Percentiles rank a stretch among this genome's conserved stretches.
Conservation (phyloP, 2,888 invertebrate genomes). For the Glyphotaelius pellucidus region DNA sequence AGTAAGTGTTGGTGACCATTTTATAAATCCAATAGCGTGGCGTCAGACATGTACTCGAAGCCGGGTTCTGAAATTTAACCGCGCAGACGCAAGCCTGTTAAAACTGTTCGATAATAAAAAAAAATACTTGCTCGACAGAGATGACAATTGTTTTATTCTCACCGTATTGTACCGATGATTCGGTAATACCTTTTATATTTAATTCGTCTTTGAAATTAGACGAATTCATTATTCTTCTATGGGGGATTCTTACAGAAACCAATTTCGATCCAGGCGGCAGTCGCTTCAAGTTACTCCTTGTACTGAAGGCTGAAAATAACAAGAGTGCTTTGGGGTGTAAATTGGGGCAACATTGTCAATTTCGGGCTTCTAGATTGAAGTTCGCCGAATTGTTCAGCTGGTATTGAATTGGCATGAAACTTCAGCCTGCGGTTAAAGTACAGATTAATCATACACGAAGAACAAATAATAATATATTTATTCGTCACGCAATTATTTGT, state of each 20-base stretch:
- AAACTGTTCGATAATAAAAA: too few relatives aligned
- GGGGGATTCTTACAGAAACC: constrained; percentile 16
- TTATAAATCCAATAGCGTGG: too few relatives aligned
- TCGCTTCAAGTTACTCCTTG: not conserved
- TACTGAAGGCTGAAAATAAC: constrained; percentile 11
- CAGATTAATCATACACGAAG: not conserved
- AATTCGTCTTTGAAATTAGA: not conserved
- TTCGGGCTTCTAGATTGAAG: constrained; percentile 15
- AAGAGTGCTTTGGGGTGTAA: constrained; percentile 30
- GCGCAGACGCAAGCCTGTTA: too few relatives aligned
- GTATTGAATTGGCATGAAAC: not conserved
- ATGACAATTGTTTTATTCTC: not conserved
- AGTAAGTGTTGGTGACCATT: too few relatives aligned
- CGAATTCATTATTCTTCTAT: not conserved
- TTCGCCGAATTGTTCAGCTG: constrained; percentile 7
- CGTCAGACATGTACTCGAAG: too few relatives aligned
- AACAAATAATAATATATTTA: not conserved
- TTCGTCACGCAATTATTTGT: not conserved
- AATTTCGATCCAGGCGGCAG: constrained; percentile 23
- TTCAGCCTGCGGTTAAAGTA: not conserved
- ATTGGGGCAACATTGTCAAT: constrained; percentile 38
- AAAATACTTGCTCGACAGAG: not conserved
- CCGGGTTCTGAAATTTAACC: too few relatives aligned
- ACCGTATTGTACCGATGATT: not conserved
- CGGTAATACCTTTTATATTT: not conserved